Percentiles rank a stretch among this genome's conserved stretches.
phyloP scores from a whole-genome alignment of 2,797 vertebrate species.

The Phataginus tricuspis region DNA sequence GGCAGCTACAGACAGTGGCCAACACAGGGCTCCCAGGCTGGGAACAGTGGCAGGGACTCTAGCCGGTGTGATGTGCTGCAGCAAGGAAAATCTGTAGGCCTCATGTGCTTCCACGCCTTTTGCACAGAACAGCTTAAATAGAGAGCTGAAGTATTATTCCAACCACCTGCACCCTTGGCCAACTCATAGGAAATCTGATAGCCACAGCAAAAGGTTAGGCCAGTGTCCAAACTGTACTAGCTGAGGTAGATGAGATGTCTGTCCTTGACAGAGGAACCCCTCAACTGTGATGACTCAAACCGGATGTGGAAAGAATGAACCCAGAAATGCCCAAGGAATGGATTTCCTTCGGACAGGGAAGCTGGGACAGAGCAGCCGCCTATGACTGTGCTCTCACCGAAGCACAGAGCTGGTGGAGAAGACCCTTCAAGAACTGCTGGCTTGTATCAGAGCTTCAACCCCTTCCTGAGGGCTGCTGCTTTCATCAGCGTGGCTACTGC shows the following conservation, averaged over 20 bases:
- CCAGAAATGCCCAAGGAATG: slow-evolving; percentile 18
- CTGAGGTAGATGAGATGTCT: slow-evolving; percentile 38
- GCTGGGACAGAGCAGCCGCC: background rate
- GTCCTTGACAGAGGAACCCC: slow-evolving; percentile 40
- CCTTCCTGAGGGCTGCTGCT: background rate
- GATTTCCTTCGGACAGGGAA: background rate
- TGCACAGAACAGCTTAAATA: background rate
- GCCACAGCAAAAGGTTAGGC: slow-evolving; percentile 41
- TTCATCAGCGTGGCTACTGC: background rate
- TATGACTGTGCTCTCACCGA: background rate
- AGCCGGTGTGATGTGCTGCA: background rate
- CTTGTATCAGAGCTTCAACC: background rate
- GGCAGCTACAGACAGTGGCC: slow-evolving; percentile 71
- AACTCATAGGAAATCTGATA: slow-evolving; percentile 42
- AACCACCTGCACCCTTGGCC: slow-evolving; percentile 19
- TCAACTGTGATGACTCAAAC: slow-evolving; percentile 55
- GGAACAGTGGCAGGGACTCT: accelerated
- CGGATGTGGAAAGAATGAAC: slow-evolving; percentile 57
- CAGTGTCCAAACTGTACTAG: background rate
- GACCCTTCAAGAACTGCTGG: slow-evolving; percentile 26
- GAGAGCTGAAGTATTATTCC: background rate
- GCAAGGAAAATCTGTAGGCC: background rate
- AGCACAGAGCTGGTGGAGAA: background rate
- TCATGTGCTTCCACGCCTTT: background rate
- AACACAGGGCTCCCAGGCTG: background rate